Evolutionary conservation across 2,113 vertebrate genomes (phyloP).

Genomic region (Elephas maximus): DNA sequence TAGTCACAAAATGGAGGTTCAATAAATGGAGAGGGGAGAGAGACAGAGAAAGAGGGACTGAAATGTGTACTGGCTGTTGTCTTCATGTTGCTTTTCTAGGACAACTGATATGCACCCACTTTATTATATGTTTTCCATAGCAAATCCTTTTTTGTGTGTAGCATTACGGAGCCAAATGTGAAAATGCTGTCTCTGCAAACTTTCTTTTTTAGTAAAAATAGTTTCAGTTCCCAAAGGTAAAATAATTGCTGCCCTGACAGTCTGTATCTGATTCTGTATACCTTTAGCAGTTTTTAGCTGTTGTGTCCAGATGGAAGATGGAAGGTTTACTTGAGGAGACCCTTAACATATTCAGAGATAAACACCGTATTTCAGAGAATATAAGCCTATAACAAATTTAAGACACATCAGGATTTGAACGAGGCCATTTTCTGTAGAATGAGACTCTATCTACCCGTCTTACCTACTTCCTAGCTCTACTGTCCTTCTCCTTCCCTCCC

Average conservation of each 20-base stretch:
- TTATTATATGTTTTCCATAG: constrained; percentile 50
- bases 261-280: constrained; percentile 55
- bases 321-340: constrained; percentile 75
- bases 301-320: constrained; percentile 83
- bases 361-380: constrained; percentile 62
- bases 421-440: constrained; percentile 20
- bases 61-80: background rate
- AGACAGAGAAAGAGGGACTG: background rate
- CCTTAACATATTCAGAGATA: constrained; percentile 77
- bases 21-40: background rate
- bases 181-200: constrained; percentile 84
- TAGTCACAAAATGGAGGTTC: constrained; percentile 48
- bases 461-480: background rate
- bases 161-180: constrained; percentile 61
- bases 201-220: constrained; percentile 82
- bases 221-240: constrained; percentile 84
- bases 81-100: constrained; percentile 57
- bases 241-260: constrained; percentile 75
- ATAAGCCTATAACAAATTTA: constrained; percentile 30
- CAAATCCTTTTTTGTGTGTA: constrained; percentile 48
- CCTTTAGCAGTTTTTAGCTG: constrained; percentile 70
- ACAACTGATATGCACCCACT: background rate
- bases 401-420: background rate
- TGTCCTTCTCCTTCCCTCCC: no score
- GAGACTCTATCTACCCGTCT: background rate